Conservation (phyloP, 2,113 vertebrate species). For the Dinomys branickii region DNA sequence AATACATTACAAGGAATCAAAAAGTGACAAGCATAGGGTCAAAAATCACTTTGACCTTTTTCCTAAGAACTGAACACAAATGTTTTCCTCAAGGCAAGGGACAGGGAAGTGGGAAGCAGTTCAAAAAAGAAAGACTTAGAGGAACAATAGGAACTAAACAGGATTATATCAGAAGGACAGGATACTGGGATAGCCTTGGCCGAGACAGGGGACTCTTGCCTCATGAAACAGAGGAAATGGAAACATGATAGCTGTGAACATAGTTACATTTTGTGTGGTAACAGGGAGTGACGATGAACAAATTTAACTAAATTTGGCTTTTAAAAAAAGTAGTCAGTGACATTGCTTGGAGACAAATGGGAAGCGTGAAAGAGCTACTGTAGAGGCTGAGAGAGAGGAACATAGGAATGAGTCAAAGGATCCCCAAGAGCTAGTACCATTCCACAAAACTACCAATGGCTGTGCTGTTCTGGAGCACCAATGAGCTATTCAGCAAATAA, state of each 20-base stretch:
- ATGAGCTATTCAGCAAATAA: not conserved
- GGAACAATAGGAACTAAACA: not conserved
- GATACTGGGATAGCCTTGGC: not conserved
- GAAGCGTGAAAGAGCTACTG: not conserved
- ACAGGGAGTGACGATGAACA: not conserved
- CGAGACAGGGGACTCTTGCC: not conserved
- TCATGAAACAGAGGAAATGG: not conserved
- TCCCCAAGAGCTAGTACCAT: not conserved
- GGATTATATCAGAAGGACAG: not conserved
- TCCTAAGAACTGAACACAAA: not conserved
- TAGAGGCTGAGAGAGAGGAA: not conserved
- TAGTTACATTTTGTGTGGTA: conserved; percentile 5
- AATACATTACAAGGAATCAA: not conserved
- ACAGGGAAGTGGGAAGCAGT: not conserved
- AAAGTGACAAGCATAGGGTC: not conserved
- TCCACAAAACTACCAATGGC: not conserved
- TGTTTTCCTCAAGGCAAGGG: not conserved
- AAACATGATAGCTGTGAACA: not conserved
- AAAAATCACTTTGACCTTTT: conserved; percentile 21
- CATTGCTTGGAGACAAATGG: not conserved
- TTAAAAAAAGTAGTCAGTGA: not conserved
- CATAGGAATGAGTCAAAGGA: not conserved
- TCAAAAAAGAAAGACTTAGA: not conserved
- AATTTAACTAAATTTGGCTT: not conserved
- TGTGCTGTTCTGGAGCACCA: not conserved